A percentile compares a stretch with the other conserved stretches of the same genome.
Evolutionary conservation across 2,113 vertebrate genomes (phyloP).

Genomic region (Trachemys scripta): DNA sequence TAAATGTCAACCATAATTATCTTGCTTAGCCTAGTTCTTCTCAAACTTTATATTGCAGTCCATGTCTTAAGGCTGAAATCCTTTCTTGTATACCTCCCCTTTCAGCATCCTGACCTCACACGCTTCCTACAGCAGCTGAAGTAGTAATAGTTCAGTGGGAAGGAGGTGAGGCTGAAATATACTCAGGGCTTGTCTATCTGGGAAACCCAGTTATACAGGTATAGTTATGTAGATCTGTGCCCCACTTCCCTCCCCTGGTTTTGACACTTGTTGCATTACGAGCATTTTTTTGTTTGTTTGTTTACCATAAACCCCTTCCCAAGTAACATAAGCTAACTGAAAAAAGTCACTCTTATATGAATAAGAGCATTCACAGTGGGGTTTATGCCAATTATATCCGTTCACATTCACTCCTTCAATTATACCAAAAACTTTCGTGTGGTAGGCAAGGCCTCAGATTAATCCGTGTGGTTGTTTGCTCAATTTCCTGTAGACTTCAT

Average conservation of each 20-base stretch:
- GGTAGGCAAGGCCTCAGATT: rapidly evolving
- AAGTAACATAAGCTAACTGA: rapidly evolving
- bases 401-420: rapidly evolving
- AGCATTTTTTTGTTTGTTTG: neutral
- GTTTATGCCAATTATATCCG: rapidly evolving
- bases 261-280: neutral
- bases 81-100: neutral
- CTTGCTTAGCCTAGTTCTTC: neutral
- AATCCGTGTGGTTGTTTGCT: rapidly evolving
- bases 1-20: neutral
- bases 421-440: neutral
- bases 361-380: rapidly evolving
- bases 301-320: neutral
- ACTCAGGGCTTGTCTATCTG: neutral
- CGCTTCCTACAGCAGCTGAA: neutral
- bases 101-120: neutral
- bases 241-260: neutral
- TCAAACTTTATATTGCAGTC: neutral
- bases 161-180: neutral
- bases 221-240: neutral
- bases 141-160: neutral
- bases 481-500: neutral
- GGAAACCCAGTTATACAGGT: neutral
- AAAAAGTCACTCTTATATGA: neutral
- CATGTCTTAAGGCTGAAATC: neutral